phyloP scores from a whole-genome alignment of 2,797 vertebrate species.

The Anguilla megastoma region DNA sequence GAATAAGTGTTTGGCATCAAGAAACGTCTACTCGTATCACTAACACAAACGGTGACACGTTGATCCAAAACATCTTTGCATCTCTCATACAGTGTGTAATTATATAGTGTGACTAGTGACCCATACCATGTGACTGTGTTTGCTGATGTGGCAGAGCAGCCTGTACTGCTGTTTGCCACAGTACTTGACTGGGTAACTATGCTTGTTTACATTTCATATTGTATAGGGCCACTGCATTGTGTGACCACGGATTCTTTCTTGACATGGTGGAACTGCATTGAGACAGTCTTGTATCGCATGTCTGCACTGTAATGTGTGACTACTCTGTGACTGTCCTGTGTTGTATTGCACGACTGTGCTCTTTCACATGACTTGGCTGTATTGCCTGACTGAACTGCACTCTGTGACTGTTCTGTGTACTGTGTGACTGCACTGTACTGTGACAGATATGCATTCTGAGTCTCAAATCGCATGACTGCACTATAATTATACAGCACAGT shows the following conservation, averaged over 20 bases:
- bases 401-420: conserved; percentile 45
- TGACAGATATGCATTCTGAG: not conserved
- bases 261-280: no score
- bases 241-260: no score
- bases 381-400: not conserved
- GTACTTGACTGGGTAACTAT: no score
- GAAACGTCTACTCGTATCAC: not conserved
- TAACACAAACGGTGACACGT: not conserved
- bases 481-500: no score
- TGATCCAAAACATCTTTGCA: not conserved
- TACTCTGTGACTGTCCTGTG: not conserved
- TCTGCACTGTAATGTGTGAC: not conserved
- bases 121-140: not conserved
- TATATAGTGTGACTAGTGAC: not conserved
- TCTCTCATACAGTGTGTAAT: not conserved
- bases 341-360: not conserved
- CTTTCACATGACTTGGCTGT: no score
- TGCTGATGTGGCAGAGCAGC: not conserved
- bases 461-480: no score
- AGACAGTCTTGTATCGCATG: not conserved
- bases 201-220: no score
- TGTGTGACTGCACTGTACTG: conserved; percentile 42
- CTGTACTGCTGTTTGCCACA: no score
- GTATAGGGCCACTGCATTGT: no score
- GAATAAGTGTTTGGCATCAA: not conserved